Percentiles rank a stretch among this genome's conserved stretches.
Evolutionary conservation across 2,888 invertebrate species (phyloP).

Genomic region (Amphimallon solstitiale): DNA sequence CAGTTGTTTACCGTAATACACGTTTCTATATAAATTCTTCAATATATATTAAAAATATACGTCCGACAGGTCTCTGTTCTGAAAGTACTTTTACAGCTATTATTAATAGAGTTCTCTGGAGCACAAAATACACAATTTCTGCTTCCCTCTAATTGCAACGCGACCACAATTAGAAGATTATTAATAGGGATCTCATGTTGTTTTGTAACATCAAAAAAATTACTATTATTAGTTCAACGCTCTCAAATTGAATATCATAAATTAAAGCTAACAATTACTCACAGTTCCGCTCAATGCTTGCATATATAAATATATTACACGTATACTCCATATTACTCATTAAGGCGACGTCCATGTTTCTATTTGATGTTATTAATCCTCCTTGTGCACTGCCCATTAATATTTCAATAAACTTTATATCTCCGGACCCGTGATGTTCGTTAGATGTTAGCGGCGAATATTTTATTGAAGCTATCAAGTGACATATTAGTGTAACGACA

Average conservation of each 20-base stretch:
- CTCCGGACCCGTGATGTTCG: background rate
- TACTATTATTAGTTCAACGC: background rate
- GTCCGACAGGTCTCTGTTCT: too few species aligned
- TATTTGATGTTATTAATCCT: slow-evolving; percentile 13
- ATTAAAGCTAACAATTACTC: slow-evolving; percentile 11
- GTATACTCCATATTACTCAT: slow-evolving; percentile 7
- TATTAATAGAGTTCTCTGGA: too few species aligned
- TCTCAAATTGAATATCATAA: slow-evolving; percentile 12
- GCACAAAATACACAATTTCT: too few species aligned
- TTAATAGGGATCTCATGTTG: background rate
- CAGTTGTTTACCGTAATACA: too few species aligned
- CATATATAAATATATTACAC: background rate
- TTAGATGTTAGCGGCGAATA: background rate
- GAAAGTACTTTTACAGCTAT: too few species aligned
- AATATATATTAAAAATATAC: too few species aligned
- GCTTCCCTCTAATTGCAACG: too few species aligned
- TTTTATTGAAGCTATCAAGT: slow-evolving; percentile 13
- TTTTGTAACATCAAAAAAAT: background rate
- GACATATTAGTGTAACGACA: background rate
- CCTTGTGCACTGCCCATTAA: slow-evolving; percentile 3
- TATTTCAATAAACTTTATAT: slow-evolving; percentile 24
- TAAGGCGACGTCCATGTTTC: slow-evolving; percentile 1
- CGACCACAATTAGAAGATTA: background rate
- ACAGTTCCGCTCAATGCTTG: background rate
- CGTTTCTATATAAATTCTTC: too few species aligned